Evolutionary conservation across 2,888 invertebrate genomes (phyloP), one percentile per base, ranked within the genome.

Genomic region (Clunio marinus): DNA sequence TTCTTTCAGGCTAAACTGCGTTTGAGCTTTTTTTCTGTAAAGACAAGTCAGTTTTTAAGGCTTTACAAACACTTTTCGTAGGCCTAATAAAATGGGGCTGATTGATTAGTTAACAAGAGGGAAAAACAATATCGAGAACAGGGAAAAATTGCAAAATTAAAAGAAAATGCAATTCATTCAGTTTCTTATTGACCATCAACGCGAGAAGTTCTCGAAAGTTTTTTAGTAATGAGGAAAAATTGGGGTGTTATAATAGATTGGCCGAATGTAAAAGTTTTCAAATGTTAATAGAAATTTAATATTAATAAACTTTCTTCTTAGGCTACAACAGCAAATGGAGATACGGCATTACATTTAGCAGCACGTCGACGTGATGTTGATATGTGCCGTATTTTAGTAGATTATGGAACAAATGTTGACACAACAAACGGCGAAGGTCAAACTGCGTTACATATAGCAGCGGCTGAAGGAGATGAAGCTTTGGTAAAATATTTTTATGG

Each of bases 401-500:
- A 98, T 78, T 90, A 91, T 74, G 96, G 96, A 37, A 91, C 95
- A 5, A 85, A 86, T 71, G 91, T 97, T 69, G 97, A 99, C 76
- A 88, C 89, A 68, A 89, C 91, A 77, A 99, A 98, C 77, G 90
- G 91, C 2, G 91, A 95, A 70, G 98, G 98, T 0, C 93, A 96
- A 78, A 96, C 98, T 0, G 86, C 97, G 0, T 80, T 99, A 60
- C 98, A 99, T 77, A 91, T 99, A 72, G 94, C 96, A 0, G 94
- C 97, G 2, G 92, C 93, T 35, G 93, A 94, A 76, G 98, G 98
- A 0, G 97, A 99, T 76, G 97, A 98, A 75, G 85, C 88, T 0
- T 81, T 97, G 71, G 89, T 98, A 55, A 97, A 97, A 78, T 95
- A 95, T 79, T 93, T 99, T 77, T 95, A 96, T 77, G 90, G 93